Base-by-base conservation (phyloP, 2,888 invertebrate species). In the Dromius quadrimaculatus region DNA sequence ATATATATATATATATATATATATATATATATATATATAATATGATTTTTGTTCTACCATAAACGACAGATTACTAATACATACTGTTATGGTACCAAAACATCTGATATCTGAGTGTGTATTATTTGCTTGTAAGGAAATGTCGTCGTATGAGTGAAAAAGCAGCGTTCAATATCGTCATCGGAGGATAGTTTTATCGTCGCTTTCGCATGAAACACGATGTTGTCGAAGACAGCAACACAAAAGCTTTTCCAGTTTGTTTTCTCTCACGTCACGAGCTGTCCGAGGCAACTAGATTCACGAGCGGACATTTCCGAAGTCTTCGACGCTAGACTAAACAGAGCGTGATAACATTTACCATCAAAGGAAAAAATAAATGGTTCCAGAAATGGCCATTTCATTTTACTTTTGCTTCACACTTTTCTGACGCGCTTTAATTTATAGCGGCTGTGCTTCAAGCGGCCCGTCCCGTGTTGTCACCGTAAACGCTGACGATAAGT, bases 331-430 rank as follows among this genome's bases (percentile, higher is more conserved):
- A 3, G 38, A n/a, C 38, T 17, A 45, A 45, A 45, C 45, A 45
- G 19, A 45, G 19, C 19, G 19, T 17, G 45, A 45, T 15, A 45
- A 62, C 62, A 62, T 62, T 62, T 62, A 62, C 41, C 62, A 34
- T 22, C 23, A 13, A 11, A n/a, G n/a, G 41, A 36, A 68, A 68
- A 68, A 59, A 68, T 59, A 68, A 68, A 68, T 68, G 68, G 59
- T 68, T 68, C 59, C 59, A 43, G 68, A 68, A 68, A 68, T 68
- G 59, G 20, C 68, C 68, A 68, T 68, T 68, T 59, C 68, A 59
- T 59, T 68, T 65, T 50, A 65, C 65, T 65, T 65, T 23, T 65
- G 65, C 65, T 65, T 68, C 68, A 68, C 68, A 68, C 68, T 68
- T 68, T 68, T 59, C 59, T 57, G 68, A 59, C 68, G 68, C 45